Evolutionary conservation across 2,113 vertebrate species (phyloP).

Genomic region (Felis chaus): DNA sequence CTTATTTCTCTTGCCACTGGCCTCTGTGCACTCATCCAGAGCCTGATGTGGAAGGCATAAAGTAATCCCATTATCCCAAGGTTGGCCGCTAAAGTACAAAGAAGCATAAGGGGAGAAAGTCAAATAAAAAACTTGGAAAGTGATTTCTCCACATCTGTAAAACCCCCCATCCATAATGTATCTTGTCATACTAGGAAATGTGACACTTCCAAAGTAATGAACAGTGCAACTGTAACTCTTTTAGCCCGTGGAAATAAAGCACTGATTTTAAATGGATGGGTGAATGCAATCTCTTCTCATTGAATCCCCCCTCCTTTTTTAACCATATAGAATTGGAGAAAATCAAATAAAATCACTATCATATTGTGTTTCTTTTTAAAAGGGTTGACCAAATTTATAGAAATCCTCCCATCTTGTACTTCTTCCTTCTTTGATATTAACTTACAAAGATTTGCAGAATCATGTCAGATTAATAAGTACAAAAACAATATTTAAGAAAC

Average conservation of each 20-base stretch:
- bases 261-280: conserved; percentile 70
- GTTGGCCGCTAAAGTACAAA: conserved; percentile 79
- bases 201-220: conserved; percentile 87
- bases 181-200: conserved; percentile 86
- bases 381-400: neutral
- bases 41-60: conserved; percentile 87
- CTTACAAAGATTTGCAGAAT: neutral
- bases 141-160: conserved; percentile 83
- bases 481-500: neutral
- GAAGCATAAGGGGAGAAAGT: conserved; percentile 73
- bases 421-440: neutral
- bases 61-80: conserved; percentile 88
- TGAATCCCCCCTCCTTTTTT: neutral
- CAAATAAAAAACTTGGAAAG: conserved; percentile 84
- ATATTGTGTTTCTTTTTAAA: conserved; percentile 32
- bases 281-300: neutral
- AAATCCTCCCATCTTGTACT: neutral
- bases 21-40: conserved; percentile 87
- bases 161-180: conserved; percentile 78
- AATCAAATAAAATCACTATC: conserved; percentile 44
- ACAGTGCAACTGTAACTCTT: conserved; percentile 71
- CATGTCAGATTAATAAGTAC: neutral
- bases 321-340: neutral
- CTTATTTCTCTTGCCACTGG: conserved; percentile 88
- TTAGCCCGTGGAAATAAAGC: conserved; percentile 62